Conservation (phyloP, 2,797 vertebrate species). For the Paedocypris micromegethes region DNA sequence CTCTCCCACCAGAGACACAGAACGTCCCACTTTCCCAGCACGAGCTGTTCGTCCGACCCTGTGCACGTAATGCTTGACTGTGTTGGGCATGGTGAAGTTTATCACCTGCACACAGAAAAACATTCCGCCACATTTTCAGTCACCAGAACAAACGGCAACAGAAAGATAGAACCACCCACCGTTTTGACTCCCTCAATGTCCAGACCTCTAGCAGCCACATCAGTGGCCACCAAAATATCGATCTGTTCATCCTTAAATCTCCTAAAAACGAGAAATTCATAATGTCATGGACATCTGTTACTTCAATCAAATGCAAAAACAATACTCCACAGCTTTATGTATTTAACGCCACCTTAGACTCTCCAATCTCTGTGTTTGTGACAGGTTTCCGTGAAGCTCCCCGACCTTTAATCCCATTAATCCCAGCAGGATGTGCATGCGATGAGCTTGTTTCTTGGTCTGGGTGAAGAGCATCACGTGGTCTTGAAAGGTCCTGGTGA, state of each 20-base stretch:
- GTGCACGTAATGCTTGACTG: conserved; percentile 91
- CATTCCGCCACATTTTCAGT: neutral
- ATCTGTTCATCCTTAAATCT: conserved; percentile 98
- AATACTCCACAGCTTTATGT: too few relatives aligned
- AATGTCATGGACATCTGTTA: neutral
- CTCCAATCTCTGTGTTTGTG: conserved; percentile 90
- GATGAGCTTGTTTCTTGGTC: conserved; percentile 96
- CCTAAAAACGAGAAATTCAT: conserved; percentile 54
- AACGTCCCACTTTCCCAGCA: conserved; percentile 84
- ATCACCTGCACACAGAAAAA: conserved; percentile 73
- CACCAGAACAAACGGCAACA: neutral
- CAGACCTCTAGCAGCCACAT: conserved; percentile 90
- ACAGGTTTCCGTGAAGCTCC: conserved; percentile 93
- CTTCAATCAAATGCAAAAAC: too few relatives aligned
- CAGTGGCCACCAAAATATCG: conserved; percentile 91
- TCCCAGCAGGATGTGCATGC: conserved; percentile 91
- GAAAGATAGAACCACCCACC: conserved; percentile 61
- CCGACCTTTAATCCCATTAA: conserved; percentile 90
- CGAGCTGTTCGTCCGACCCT: conserved; percentile 89
- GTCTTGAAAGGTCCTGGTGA: conserved; percentile 90
- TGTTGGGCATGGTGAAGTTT: conserved; percentile 98
- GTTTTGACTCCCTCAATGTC: conserved; percentile 97
- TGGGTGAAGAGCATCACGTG: conserved; percentile 97
- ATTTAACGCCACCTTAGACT: conserved; percentile 71
- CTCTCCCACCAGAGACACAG: conserved; percentile 91